phyloP scores from a whole-genome alignment of 2,113 vertebrate genomes.

The Perognathus longimembris region DNA sequence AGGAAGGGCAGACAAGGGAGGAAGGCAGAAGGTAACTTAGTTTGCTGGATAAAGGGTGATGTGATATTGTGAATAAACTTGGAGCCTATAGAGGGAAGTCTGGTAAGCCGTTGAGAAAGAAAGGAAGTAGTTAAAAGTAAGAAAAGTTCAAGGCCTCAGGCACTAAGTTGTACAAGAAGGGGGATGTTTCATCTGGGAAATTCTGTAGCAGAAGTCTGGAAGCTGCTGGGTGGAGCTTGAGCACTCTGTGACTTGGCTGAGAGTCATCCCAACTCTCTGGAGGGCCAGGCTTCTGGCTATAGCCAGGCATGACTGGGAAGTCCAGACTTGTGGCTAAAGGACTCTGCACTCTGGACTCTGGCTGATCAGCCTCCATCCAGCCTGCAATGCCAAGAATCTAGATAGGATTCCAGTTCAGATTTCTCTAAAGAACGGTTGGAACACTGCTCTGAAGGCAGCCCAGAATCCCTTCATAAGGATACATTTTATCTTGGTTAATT shows the following conservation, averaged over 20 bases:
- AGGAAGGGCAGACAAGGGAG: background rate
- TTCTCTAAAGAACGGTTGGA: background rate
- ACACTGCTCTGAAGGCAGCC: background rate
- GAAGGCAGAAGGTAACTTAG: background rate
- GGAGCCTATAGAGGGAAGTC: background rate
- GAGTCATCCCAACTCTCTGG: background rate
- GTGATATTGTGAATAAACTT: background rate
- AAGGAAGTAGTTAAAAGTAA: slow-evolving; percentile 56
- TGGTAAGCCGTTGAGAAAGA: background rate
- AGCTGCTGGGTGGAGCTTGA: background rate
- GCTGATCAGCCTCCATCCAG: background rate
- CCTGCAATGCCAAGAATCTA: background rate
- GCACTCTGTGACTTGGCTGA: background rate
- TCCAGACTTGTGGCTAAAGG: background rate
- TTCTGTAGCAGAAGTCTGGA: slow-evolving; percentile 6
- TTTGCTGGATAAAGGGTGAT: background rate
- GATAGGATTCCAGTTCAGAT: background rate
- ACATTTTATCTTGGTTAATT: background rate
- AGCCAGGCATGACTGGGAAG: background rate
- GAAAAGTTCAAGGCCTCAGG: background rate
- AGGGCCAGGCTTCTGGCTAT: background rate
- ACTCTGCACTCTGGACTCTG: slow-evolving; percentile 8
- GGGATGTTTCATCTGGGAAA: background rate
- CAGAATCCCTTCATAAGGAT: background rate
- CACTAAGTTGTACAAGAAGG: background rate